Conservation (phyloP, 1,140 invertebrate species). For the Bombus confusus region DNA sequence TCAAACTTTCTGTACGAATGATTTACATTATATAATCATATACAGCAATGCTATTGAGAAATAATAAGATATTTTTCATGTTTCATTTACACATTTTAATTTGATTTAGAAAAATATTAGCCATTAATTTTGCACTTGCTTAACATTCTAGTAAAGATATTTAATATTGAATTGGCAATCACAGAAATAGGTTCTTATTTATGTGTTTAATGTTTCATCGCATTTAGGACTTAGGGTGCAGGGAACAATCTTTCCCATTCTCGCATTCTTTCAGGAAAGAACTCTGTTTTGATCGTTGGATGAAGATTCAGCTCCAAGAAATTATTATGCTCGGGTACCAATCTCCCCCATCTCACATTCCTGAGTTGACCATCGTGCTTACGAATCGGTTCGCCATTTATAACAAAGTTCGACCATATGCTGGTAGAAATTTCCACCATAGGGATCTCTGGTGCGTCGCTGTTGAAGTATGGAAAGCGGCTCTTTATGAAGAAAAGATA, state of each 20-base stretch:
- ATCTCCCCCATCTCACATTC: constrained; percentile 82
- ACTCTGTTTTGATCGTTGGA: constrained; percentile 78
- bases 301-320: constrained; percentile 83
- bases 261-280: constrained; percentile 83
- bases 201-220: neutral
- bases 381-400: constrained; percentile 75
- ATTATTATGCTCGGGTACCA: constrained; percentile 78
- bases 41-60: neutral
- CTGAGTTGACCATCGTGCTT: constrained; percentile 1
- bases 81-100: neutral
- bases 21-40: neutral
- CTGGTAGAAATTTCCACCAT: constrained; percentile 72
- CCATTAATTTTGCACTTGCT: neutral
- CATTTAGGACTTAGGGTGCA: neutral
- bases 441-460: constrained; percentile 66
- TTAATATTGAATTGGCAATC: neutral
- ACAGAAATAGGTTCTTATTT: neutral
- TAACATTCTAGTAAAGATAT: neutral
- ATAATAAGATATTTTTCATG: neutral
- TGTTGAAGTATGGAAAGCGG: constrained; percentile 59
- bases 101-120: neutral
- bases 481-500: constrained; percentile 84
- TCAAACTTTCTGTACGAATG: neutral
- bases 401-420: constrained; percentile 76
- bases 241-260: constrained; percentile 84